These are phyloP conservation scores for Calliopum simillimum DNA, from an alignment of 2,888 invertebrate species.

Conservation along the genomic window DNA sequence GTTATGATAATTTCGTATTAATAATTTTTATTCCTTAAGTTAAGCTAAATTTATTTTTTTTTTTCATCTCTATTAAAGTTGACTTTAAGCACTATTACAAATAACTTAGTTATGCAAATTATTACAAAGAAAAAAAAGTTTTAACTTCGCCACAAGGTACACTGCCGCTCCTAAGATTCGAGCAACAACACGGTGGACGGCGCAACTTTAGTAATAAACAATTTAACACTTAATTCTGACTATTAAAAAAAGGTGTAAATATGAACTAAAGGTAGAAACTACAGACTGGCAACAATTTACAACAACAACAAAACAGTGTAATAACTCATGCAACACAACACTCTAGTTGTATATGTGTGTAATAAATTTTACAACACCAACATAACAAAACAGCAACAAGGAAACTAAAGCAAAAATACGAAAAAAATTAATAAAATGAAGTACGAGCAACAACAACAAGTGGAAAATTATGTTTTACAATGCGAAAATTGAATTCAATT, in stretches of 20 bases:
- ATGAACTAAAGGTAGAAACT: neutral
- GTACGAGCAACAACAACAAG: slow-evolving; percentile 37
- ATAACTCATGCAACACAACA: slow-evolving; percentile 56
- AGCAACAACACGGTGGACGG: neutral
- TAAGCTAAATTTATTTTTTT: too few relatives aligned
- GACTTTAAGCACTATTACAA: too few relatives aligned
- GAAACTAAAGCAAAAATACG: slow-evolving; percentile 11
- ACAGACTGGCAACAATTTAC: slow-evolving; percentile 1
- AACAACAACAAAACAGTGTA: slow-evolving; percentile 28
- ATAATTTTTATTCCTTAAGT: too few relatives aligned
- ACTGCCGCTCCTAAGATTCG: neutral
- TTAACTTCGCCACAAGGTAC: too few relatives aligned
- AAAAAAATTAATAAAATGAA: slow-evolving; percentile 4
- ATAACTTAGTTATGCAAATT: too few relatives aligned
- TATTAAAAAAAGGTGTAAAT: slow-evolving; percentile 26
- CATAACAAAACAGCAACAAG: neutral
- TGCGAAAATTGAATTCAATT: slow-evolving; percentile 60
- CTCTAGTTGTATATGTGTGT: slow-evolving; percentile 42
- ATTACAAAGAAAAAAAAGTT: too few relatives aligned
- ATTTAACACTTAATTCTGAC: slow-evolving; percentile 33
- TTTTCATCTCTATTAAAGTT: too few relatives aligned
- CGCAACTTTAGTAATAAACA: slow-evolving; percentile 18
- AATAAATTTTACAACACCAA: slow-evolving; percentile 52
- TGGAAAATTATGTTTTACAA: slow-evolving; percentile 61
- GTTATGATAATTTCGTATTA: too few relatives aligned